Conservation (phyloP, 1,140 invertebrate species). For the Drosophila sturtevanti region DNA sequence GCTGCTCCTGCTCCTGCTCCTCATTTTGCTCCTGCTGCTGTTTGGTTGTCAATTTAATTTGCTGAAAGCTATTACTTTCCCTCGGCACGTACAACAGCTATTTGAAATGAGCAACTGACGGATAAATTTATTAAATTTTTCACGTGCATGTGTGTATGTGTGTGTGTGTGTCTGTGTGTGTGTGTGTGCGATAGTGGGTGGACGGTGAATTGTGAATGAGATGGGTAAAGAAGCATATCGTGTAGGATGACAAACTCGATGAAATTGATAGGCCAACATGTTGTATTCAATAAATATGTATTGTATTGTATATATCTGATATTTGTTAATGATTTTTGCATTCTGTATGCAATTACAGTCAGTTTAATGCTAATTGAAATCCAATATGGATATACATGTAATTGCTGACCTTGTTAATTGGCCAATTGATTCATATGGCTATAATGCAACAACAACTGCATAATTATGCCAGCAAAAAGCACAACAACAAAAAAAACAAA, state of each 20-base stretch:
- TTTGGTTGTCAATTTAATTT: slow-evolving; percentile 69
- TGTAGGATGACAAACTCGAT: background rate
- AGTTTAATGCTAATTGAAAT: slow-evolving; percentile 67
- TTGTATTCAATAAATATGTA: slow-evolving; percentile 19
- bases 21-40: background rate
- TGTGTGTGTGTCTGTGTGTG: too few relatives aligned
- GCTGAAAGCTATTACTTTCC: slow-evolving; percentile 63
- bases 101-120: slow-evolving; percentile 73
- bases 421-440: slow-evolving; percentile 8
- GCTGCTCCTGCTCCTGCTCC: background rate
- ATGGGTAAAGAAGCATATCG: background rate
- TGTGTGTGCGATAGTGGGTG: too few relatives aligned
- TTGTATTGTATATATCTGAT: slow-evolving; percentile 3
- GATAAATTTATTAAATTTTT: slow-evolving; percentile 65
- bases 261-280: slow-evolving; percentile 40
- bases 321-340: slow-evolving; percentile 47
- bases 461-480: background rate
- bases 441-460: background rate
- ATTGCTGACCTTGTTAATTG: slow-evolving; percentile 32
- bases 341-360: slow-evolving; percentile 50
- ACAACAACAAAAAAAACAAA: too few relatives aligned
- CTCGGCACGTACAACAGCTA: slow-evolving; percentile 63
- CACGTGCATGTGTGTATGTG: slow-evolving; percentile 25
- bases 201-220: background rate
- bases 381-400: slow-evolving; percentile 38